phyloP scores from a whole-genome alignment of 2,113 vertebrate genomes.

The Australoheros scitulus region DNA sequence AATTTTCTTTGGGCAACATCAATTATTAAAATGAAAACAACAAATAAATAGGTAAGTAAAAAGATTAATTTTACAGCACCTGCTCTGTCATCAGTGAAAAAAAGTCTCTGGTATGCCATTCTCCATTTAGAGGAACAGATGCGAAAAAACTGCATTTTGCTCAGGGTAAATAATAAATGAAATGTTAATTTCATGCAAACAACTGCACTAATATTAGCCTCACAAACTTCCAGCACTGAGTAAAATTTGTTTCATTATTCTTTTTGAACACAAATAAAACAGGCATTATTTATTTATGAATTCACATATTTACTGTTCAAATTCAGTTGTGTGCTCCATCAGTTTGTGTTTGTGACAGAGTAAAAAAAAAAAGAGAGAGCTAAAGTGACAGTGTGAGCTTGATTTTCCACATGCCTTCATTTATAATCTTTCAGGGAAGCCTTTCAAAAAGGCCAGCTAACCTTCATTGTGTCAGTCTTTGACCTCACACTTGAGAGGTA shows the following conservation, averaged over 20 bases:
- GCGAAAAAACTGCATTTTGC: background rate
- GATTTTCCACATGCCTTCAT: conserved; percentile 21
- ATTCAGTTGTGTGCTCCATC: background rate
- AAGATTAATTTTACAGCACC: background rate
- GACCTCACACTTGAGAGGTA: conserved; percentile 34
- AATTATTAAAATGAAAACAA: background rate
- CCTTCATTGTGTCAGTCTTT: conserved; percentile 49
- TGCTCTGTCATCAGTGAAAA: no score
- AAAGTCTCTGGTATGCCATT: background rate
- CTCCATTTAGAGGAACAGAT: background rate
- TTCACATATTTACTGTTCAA: background rate
- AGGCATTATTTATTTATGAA: background rate
- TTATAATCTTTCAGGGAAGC: conserved; percentile 38
- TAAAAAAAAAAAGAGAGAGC: background rate
- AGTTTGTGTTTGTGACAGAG: background rate
- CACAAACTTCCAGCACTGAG: background rate
- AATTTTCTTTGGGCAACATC: background rate
- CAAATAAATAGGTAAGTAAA: background rate
- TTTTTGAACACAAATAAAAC: background rate
- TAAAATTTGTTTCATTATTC: background rate
- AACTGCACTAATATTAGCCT: background rate
- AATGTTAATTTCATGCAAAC: conserved; percentile 7
- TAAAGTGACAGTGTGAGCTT: conserved; percentile 6
- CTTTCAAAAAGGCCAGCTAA: conserved; percentile 45
- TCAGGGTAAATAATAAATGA: background rate